phyloP scores from a whole-genome alignment of 1,140 invertebrate genomes.

The Chlorops oryzae region DNA sequence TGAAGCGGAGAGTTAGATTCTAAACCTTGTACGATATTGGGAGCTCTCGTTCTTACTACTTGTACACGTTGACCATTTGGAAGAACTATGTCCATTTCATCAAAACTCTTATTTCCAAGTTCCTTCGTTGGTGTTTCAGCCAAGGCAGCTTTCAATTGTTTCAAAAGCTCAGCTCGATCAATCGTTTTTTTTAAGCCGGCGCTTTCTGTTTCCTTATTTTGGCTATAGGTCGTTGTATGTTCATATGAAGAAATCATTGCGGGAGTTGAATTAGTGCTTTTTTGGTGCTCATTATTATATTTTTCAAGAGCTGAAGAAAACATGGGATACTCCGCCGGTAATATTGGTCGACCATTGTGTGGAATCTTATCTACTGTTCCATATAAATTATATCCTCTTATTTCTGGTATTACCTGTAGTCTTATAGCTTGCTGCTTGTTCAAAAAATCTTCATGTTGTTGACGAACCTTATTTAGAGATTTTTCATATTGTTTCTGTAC shows the following conservation, averaged over 20 bases:
- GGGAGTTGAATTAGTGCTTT: slow-evolving; percentile 44
- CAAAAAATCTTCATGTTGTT: slow-evolving; percentile 58
- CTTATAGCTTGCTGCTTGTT: slow-evolving; percentile 57
- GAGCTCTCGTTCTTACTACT: slow-evolving; percentile 61
- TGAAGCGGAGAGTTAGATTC: slow-evolving; percentile 42
- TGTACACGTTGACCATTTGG: slow-evolving; percentile 69
- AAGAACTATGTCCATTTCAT: slow-evolving; percentile 64
- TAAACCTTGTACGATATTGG: slow-evolving; percentile 53
- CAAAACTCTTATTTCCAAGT: slow-evolving; percentile 59
- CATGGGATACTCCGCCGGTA: slow-evolving; percentile 45
- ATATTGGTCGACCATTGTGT: too few relatives aligned
- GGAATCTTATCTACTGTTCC: too few relatives aligned
- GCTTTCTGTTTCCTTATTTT: slow-evolving; percentile 32
- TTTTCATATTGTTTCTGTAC: slow-evolving; percentile 64
- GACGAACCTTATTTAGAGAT: slow-evolving; percentile 59
- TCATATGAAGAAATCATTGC: slow-evolving; percentile 21
- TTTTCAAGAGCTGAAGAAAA: slow-evolving; percentile 50
- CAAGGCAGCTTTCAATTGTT: slow-evolving; percentile 64
- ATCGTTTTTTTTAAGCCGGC: too few relatives aligned
- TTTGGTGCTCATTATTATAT: slow-evolving; percentile 51
- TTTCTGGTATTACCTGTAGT: slow-evolving; percentile 47
- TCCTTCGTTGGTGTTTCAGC: slow-evolving; percentile 60
- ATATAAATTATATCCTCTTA: too few relatives aligned
- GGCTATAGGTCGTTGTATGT: slow-evolving; percentile 28
- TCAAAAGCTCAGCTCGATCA: slow-evolving; percentile 57